Evolutionary conservation across 2,888 invertebrate species (phyloP), one percentile per base, ranked within the genome.

Genomic region (Agriopis marginaria): DNA sequence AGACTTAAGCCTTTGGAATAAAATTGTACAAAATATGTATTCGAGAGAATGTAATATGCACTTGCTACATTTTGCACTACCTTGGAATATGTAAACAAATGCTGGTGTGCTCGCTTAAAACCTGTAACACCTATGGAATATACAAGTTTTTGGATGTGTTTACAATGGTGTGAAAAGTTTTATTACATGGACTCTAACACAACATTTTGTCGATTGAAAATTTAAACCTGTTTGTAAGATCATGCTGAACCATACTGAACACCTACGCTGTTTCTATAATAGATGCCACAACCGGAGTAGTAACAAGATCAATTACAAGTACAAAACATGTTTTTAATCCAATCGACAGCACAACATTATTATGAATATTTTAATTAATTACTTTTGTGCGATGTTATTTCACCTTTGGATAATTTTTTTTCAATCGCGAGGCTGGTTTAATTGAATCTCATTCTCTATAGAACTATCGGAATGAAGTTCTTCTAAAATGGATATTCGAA

Each of bases 381-480:
- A 53, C 32, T 53, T 53, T 7, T 32, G 39, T 39, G 32, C 32
- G 32, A 53, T 0, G 17, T 17, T 54, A 12, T 54, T n/a, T 54
- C 7, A 50, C 17, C 3, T 23, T 51, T 10, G 3, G 9, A 10
- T 23, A 59, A 32, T 3, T 17, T 58, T 45, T 12, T 23, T 51
- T 51, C 23, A 23, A 51, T 51, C 23, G 51, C 3, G 10, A 51
- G 51, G 49, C 49, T 1, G 44, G 12, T 32, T 47, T 53, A 53
- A 56, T 70, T 59, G 56, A 58, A 51, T 61, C 40, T 45, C 51
- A 61, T 71, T 63, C 49, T 58, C 49, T 44, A 23, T 55, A 66
- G 51, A 64, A 66, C 66, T 71, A 60, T 70, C 45, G 73, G 68
- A 76, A 75, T 72, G 75, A 73, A 72, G 69, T 71, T 63, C 69